Evolutionary conservation across 2,797 vertebrate genomes (phyloP).

Genomic region (Falco novaeseelandiae): DNA sequence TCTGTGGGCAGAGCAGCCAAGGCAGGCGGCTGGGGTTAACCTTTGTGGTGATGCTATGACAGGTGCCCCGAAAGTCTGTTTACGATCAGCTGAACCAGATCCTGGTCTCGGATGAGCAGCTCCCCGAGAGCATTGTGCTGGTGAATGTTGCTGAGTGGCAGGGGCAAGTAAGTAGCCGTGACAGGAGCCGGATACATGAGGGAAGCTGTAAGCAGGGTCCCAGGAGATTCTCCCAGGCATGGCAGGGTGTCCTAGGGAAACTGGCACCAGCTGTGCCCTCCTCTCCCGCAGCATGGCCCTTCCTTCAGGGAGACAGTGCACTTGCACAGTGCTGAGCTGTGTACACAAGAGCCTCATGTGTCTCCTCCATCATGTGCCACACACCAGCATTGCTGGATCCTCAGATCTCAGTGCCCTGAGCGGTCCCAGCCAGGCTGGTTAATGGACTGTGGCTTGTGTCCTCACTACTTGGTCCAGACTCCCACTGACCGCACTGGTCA

Average conservation of each 20-base stretch:
- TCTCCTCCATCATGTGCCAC: neutral
- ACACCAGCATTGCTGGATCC: neutral
- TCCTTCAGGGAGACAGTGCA: neutral
- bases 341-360: neutral
- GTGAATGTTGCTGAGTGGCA: slow-evolving; percentile 94
- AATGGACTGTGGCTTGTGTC: neutral
- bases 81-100: slow-evolving; percentile 97
- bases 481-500: neutral
- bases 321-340: neutral
- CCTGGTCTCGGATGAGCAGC: slow-evolving; percentile 88
- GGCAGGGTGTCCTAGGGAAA: neutral
- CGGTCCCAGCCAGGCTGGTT: neutral
- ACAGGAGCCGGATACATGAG: neutral
- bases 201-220: neutral
- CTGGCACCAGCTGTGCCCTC: neutral
- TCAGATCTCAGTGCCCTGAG: neutral
- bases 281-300: accelerated
- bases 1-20: neutral
- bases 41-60: neutral
- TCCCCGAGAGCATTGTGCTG: slow-evolving; percentile 93
- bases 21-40: neutral
- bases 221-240: neutral
- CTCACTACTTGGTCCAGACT: neutral
- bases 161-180: slow-evolving; percentile 86
- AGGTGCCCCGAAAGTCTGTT: slow-evolving; percentile 91